Evolutionary conservation across 2,888 invertebrate species (phyloP).

Genomic region (Poecilobothrus nobilitatus): DNA sequence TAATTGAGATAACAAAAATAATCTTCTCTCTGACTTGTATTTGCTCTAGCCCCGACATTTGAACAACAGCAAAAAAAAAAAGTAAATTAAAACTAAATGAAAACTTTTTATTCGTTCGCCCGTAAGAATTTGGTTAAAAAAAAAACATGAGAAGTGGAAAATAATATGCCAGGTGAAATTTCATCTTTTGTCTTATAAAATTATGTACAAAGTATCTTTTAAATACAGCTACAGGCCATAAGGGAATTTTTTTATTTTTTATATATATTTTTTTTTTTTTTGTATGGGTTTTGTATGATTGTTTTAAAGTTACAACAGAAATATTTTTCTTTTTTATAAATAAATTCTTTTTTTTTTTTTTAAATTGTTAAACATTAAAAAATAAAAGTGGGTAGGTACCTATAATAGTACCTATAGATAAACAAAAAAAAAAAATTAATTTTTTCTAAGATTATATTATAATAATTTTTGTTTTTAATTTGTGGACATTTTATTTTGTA

Average conservation of each 20-base stretch:
- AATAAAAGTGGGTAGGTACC: too few species aligned
- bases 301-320: too few species aligned
- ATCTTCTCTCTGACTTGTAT: background rate
- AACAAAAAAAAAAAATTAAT: too few species aligned
- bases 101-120: constrained; percentile 4
- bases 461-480: too few species aligned
- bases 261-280: background rate
- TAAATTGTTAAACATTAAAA: too few species aligned
- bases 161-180: constrained; percentile 6
- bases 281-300: too few species aligned
- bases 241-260: background rate
- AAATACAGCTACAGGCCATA: background rate
- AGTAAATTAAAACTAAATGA: constrained; percentile 6
- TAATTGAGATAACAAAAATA: constrained; percentile 4
- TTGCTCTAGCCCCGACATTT: constrained; percentile 4
- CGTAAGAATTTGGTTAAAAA: background rate
- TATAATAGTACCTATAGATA: too few species aligned
- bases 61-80: background rate
- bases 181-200: background rate
- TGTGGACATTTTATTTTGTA: too few species aligned
- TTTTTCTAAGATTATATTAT: too few species aligned
- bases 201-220: constrained; percentile 6
- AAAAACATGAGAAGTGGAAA: background rate
- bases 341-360: too few species aligned
- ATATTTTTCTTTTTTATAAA: too few species aligned